Conservation (phyloP, 2,797 vertebrate species). For the Macrochelys suwanniensis region DNA sequence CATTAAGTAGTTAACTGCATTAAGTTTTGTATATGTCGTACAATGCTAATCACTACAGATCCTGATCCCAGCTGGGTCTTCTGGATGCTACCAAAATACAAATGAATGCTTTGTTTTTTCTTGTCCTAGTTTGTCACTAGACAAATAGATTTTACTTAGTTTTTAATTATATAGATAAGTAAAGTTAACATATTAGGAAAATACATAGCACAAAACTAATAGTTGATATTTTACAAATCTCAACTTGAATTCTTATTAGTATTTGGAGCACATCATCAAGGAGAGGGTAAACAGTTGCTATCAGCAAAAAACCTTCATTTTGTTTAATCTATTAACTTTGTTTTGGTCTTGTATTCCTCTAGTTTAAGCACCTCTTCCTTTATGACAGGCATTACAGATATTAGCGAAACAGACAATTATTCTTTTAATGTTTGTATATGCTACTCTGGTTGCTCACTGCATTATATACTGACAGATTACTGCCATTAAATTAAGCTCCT, state of each 20-base stretch:
- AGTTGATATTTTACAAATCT: background rate
- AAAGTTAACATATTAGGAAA: too few species aligned
- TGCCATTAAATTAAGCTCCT: background rate
- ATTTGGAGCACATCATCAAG: too few species aligned
- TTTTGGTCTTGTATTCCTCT: background rate
- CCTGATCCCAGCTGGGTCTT: background rate
- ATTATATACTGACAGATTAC: background rate
- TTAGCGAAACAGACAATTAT: background rate
- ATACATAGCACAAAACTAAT: background rate
- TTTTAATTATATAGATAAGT: too few species aligned
- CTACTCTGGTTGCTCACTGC: background rate
- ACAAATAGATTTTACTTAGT: too few species aligned
- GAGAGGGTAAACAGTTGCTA: too few species aligned
- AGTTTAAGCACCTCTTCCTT: background rate
- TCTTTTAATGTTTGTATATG: background rate
- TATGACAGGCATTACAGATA: background rate
- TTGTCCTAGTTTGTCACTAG: background rate
- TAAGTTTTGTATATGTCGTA: background rate
- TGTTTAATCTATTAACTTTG: too few species aligned
- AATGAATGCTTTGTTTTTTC: background rate
- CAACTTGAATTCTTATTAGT: background rate
- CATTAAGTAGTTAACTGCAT: background rate
- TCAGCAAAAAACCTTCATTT: too few species aligned
- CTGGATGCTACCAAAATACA: background rate
- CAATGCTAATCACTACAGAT: background rate